These are phyloP conservation scores for Melanaphis sacchari DNA, from an alignment of 1,140 invertebrate species.

Conservation along the genomic window DNA sequence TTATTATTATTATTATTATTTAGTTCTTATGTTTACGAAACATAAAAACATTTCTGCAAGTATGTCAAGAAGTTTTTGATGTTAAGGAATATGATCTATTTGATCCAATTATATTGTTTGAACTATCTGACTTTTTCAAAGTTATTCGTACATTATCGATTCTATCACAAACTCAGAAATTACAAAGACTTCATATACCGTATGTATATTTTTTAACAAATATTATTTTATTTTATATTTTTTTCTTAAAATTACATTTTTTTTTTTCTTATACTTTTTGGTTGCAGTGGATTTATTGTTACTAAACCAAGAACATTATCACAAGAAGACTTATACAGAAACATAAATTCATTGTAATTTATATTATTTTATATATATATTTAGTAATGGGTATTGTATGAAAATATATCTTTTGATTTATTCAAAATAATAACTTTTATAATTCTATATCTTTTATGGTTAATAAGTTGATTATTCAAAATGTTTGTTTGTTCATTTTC, in stretches of 20 bases:
- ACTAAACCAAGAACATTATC: slow-evolving; percentile 71
- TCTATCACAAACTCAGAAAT: slow-evolving; percentile 80
- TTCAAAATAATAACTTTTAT: not conserved
- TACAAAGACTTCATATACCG: slow-evolving; percentile 72
- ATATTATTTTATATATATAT: not conserved
- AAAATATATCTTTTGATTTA: not conserved
- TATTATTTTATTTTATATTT: not conserved
- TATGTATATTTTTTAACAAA: slow-evolving; percentile 67
- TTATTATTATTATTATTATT: slow-evolving; percentile 60
- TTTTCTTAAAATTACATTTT: not conserved
- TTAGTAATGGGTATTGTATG: not conserved
- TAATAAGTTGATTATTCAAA: not conserved
- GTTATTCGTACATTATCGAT: slow-evolving; percentile 89
- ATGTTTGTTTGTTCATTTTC: not conserved
- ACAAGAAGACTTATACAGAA: slow-evolving; percentile 84
- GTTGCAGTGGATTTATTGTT: slow-evolving; percentile 78
- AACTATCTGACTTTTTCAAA: slow-evolving; percentile 91
- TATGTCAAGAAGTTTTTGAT: slow-evolving; percentile 82
- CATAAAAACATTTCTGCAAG: slow-evolving; percentile 88
- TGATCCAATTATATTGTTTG: slow-evolving; percentile 90
- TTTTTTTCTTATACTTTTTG: not conserved
- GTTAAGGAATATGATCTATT: slow-evolving; percentile 88
- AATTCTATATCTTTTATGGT: not conserved
- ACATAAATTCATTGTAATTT: slow-evolving; percentile 69
- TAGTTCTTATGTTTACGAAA: slow-evolving; percentile 95